These are phyloP conservation scores for Lerema accius DNA, from an alignment of 1,140 invertebrate genomes.

Conservation along the genomic window DNA sequence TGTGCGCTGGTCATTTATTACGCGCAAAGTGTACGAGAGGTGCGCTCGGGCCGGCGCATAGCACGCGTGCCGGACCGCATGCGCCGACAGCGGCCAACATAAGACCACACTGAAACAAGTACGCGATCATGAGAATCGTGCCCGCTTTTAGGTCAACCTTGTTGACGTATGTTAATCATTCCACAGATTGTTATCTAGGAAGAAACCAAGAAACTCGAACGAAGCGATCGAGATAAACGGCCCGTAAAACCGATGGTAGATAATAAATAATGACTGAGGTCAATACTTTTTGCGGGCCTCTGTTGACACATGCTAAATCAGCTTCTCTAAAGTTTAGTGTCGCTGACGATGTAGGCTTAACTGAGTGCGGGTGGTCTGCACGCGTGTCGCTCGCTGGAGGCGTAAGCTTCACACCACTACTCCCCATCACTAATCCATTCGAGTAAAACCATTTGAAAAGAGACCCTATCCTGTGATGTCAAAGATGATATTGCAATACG, in stretches of 20 bases:
- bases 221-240: conserved; percentile 16
- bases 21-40: conserved; percentile 55
- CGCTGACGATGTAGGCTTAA: conserved; percentile 39
- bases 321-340: background rate
- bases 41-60: conserved; percentile 62
- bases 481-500: conserved; percentile 12
- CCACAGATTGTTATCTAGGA: conserved; percentile 57
- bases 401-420: conserved; percentile 70
- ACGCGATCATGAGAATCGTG: conserved; percentile 44
- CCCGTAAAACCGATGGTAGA: background rate
- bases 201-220: conserved; percentile 7
- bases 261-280: conserved; percentile 10
- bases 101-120: conserved; percentile 69
- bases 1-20: conserved; percentile 77
- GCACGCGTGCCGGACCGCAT: conserved; percentile 68
- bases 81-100: conserved; percentile 67
- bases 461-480: conserved; percentile 12
- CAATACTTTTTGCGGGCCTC: conserved; percentile 9
- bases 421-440: conserved; percentile 22
- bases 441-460: conserved; percentile 32
- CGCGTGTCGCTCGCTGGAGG: conserved; percentile 50
- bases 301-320: conserved; percentile 15
- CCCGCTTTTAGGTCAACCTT: conserved; percentile 58
- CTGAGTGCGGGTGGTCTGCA: conserved; percentile 69
- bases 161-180: conserved; percentile 73